A percentile compares a stretch with the other conserved stretches of the same genome.
These are phyloP conservation scores for Pelecanus crispus DNA, from an alignment of 2,113 vertebrate species.

Conservation along the genomic window DNA sequence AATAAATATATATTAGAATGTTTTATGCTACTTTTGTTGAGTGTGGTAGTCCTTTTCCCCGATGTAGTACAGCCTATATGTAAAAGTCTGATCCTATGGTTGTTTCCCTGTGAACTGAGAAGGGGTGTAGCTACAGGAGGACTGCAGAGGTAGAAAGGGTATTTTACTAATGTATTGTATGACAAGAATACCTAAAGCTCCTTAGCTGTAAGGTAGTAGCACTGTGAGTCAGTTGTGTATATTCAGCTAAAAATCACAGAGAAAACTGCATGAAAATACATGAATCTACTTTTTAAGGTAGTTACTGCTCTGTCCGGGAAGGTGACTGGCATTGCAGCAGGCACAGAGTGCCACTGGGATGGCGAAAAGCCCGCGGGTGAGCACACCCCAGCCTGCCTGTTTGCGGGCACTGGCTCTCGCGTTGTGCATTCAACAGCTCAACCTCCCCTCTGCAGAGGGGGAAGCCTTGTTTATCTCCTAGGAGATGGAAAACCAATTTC, in stretches of 20 bases:
- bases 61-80: not conserved
- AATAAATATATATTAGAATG: not conserved
- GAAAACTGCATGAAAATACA: not conserved
- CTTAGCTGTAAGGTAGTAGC: not conserved
- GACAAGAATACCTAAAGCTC: not conserved
- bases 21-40: not conserved
- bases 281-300: not conserved
- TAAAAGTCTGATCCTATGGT: not conserved
- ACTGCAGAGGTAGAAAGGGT: not conserved
- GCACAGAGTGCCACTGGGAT: not conserved
- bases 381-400: not conserved
- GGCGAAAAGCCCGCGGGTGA: rapidly evolving
- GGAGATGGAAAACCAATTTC: constrained; percentile 53
- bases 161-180: not conserved
- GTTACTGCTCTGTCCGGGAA: not conserved
- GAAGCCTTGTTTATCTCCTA: constrained; percentile 56
- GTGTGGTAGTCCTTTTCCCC: not conserved
- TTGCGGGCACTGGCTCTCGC: not conserved
- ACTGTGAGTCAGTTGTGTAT: not conserved
- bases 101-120: not conserved
- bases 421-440: not conserved
- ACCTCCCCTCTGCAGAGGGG: constrained; percentile 4
- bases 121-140: not conserved
- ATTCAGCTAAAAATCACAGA: not conserved
- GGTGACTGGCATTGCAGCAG: not conserved